Conservation (phyloP, 2,113 vertebrate genomes). For the Zapus hudsonius region DNA sequence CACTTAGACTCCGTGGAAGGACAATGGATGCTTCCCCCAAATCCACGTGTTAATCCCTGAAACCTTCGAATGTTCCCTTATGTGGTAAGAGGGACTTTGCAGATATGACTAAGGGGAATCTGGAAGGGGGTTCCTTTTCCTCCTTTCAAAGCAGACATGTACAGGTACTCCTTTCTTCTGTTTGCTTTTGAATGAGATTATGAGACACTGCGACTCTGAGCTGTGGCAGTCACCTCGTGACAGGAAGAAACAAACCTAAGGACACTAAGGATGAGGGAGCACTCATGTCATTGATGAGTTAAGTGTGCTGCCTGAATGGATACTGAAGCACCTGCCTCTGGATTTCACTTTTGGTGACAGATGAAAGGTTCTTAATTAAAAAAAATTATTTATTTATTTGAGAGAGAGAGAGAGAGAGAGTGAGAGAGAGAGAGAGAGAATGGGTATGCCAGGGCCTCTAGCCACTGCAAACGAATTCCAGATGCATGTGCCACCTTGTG, state of each 20-base stretch:
- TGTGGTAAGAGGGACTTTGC: background rate
- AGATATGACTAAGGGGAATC: background rate
- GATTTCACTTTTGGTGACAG: background rate
- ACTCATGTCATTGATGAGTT: background rate
- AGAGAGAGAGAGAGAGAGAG: no score
- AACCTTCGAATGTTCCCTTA: background rate
- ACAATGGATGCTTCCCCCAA: background rate
- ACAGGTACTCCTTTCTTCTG: background rate
- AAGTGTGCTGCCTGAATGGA: background rate
- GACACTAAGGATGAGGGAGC: background rate
- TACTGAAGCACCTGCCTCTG: background rate
- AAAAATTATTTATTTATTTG: no score
- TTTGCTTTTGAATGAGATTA: slow-evolving; percentile 4
- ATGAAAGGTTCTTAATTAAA: background rate
- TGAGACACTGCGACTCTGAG: background rate
- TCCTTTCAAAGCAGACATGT: background rate
- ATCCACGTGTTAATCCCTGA: background rate
- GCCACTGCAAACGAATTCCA: no score
- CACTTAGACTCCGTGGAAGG: background rate
- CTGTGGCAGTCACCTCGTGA: background rate
- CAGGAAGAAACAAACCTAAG: background rate
- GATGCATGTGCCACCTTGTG: no score
- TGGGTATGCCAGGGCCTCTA: no score
- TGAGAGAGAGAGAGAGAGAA: no score
- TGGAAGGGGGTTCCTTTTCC: background rate